These are phyloP conservation scores for Sternarchorhynchus goeldii DNA, from an alignment of 2,797 vertebrate species.

Conservation along the genomic window DNA sequence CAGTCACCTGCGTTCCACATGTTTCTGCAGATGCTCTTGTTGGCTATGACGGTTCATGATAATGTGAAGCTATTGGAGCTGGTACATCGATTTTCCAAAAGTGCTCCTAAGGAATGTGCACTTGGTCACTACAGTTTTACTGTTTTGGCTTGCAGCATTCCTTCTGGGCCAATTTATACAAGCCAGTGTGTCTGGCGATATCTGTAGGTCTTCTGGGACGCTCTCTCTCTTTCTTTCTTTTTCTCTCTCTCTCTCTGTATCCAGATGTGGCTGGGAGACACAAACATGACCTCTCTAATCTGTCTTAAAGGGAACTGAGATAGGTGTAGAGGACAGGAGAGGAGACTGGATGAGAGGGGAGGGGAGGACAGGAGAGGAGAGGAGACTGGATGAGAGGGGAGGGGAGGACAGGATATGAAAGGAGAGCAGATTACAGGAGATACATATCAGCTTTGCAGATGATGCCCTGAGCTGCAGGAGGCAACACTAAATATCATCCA, in stretches of 20 bases:
- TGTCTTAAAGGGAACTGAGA: neutral
- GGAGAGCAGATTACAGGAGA: neutral
- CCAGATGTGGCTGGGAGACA: conserved; percentile 47
- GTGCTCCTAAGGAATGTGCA: neutral
- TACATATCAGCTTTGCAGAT: too few relatives aligned
- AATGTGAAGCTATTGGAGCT: conserved; percentile 12
- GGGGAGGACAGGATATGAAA: neutral
- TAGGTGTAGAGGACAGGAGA: neutral
- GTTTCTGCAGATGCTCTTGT: conserved; percentile 4
- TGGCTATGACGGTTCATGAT: neutral
- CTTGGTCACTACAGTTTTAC: conserved; percentile 1
- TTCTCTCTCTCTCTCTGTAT: neutral
- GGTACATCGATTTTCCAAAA: conserved; percentile 18
- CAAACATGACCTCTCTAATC: conserved; percentile 22
- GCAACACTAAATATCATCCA: too few relatives aligned
- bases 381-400: neutral
- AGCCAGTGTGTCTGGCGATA: conserved; percentile 19
- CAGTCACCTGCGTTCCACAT: neutral
- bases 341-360: neutral
- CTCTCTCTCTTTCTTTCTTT: neutral
- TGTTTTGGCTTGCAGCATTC: neutral
- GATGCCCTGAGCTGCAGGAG: too few relatives aligned
- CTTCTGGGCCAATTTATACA: conserved; percentile 5
- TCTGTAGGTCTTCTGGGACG: conserved; percentile 21
- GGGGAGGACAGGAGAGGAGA: neutral